Percentiles rank a stretch among this genome's conserved stretches.
Conservation (phyloP, 2,113 vertebrate species). For the Pterocles gutturalis region DNA sequence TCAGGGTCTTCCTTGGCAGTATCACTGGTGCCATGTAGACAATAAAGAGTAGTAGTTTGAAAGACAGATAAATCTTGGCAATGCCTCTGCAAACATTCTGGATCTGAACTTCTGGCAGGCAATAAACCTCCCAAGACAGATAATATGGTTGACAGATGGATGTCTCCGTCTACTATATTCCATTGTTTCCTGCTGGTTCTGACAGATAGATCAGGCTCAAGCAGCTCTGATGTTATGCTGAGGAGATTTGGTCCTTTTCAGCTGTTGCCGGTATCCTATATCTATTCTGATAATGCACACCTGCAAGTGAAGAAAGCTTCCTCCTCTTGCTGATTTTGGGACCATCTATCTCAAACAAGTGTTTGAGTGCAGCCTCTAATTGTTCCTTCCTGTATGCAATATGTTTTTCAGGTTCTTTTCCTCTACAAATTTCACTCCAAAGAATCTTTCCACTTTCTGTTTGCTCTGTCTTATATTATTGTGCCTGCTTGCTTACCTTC, state of each 20-base stretch:
- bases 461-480: not conserved
- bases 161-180: rapidly evolving
- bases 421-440: not conserved
- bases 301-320: not conserved
- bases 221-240: not conserved
- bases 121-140: not conserved
- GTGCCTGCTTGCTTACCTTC: not conserved
- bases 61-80: not conserved
- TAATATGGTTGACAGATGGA: not conserved
- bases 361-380: not conserved
- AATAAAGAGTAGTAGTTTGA: not conserved
- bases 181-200: not conserved
- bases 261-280: not conserved
- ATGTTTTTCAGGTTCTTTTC: not conserved
- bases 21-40: not conserved
- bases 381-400: not conserved
- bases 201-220: not conserved
- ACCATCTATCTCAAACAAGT: not conserved
- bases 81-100: not conserved
- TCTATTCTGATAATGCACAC: not conserved
- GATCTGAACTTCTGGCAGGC: not conserved
- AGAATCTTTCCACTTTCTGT: not conserved
- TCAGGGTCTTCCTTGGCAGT: not conserved
- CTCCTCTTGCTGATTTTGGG: not conserved
- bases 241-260: not conserved